Conservation (phyloP, 1,140 invertebrate species). For the Lasaia peninsularis region DNA sequence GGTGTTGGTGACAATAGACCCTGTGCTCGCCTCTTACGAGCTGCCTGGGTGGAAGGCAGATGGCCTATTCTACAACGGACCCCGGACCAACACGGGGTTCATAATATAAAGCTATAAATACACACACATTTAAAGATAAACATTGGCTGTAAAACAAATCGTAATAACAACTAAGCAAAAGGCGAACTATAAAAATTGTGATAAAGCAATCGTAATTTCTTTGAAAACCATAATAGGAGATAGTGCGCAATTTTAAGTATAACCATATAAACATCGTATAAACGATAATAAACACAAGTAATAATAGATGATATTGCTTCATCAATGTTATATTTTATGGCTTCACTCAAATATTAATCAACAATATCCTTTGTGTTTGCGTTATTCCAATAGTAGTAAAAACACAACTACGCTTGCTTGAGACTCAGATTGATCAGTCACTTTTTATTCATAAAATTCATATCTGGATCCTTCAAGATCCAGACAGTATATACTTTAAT, state of each 20-base stretch:
- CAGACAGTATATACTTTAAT: too few relatives aligned
- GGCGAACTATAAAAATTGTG: neutral
- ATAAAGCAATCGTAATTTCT: neutral
- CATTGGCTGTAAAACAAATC: neutral
- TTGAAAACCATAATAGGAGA: neutral
- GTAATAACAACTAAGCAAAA: neutral
- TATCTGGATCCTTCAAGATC: too few relatives aligned
- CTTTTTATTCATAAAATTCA: too few relatives aligned
- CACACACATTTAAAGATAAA: too few relatives aligned
- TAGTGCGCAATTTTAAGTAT: neutral
- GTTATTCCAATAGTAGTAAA: neutral
- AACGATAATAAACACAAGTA: slow-evolving; percentile 3
- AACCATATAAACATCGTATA: neutral
- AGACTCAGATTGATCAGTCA: neutral
- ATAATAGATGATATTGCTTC: neutral
- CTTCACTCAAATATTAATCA: neutral
- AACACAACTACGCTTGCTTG: neutral
- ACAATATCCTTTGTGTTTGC: neutral
- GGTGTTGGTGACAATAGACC: too few relatives aligned
- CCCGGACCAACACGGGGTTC: too few relatives aligned
- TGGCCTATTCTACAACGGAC: too few relatives aligned
- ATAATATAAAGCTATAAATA: too few relatives aligned
- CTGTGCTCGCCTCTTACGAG: too few relatives aligned
- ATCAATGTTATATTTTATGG: neutral
- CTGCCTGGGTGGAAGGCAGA: too few relatives aligned